These are phyloP conservation scores for Choloepus hoffmanni DNA, from an alignment of 2,113 vertebrate species.

Conservation along the genomic window DNA sequence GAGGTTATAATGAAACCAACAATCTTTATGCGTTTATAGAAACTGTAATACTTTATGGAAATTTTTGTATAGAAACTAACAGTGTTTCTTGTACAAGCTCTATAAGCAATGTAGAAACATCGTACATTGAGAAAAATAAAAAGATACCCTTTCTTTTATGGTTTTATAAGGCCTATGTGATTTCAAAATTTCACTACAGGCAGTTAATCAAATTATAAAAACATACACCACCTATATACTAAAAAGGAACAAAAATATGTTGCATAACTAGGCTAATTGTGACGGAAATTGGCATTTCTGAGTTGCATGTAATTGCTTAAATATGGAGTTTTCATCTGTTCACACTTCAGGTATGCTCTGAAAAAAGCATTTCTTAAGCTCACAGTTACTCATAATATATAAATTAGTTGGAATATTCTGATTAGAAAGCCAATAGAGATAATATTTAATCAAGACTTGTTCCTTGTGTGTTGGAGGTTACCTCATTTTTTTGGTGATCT, in stretches of 20 bases:
- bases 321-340: slow-evolving; percentile 73
- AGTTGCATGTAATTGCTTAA: slow-evolving; percentile 70
- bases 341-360: slow-evolving; percentile 37
- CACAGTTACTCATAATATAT: slow-evolving; percentile 10
- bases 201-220: slow-evolving; percentile 80
- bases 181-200: slow-evolving; percentile 79
- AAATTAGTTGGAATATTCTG: slow-evolving; percentile 51
- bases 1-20: slow-evolving; percentile 85
- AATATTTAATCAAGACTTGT: slow-evolving; percentile 13
- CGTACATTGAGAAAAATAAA: slow-evolving; percentile 83
- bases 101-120: slow-evolving; percentile 82
- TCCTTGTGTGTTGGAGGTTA: slow-evolving; percentile 41
- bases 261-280: slow-evolving; percentile 76
- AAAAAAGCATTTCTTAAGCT: slow-evolving; percentile 58
- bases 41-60: slow-evolving; percentile 87
- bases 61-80: slow-evolving; percentile 88
- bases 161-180: slow-evolving; percentile 73
- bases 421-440: slow-evolving; percentile 47
- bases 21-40: slow-evolving; percentile 88
- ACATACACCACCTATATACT: slow-evolving; percentile 65
- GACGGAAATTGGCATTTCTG: slow-evolving; percentile 77
- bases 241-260: slow-evolving; percentile 70
- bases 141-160: slow-evolving; percentile 84
- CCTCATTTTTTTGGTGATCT: slow-evolving; percentile 42
- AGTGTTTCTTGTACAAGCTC: slow-evolving; percentile 83